Percentiles rank a stretch among this genome's conserved stretches.
Evolutionary conservation across 2,888 invertebrate species (phyloP).

Genomic region (Campaea margaritaria): DNA sequence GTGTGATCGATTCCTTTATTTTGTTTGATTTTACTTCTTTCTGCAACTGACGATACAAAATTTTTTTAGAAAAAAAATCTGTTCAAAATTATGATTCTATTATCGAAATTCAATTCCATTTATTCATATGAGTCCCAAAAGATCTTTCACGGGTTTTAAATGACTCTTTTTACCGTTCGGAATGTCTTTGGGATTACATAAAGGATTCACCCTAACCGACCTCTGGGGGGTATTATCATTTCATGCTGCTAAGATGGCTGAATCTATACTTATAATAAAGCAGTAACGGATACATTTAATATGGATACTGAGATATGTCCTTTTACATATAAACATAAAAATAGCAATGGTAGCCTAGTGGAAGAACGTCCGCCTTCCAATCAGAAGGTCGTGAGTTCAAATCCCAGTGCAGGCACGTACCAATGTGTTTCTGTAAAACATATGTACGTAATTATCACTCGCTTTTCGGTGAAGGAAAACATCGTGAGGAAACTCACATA

Average conservation of each 20-base stretch:
- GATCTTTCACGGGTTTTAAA: slow-evolving; percentile 23
- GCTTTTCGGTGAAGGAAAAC: too few relatives aligned
- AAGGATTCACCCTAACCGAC: slow-evolving; percentile 26
- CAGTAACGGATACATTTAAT: background rate
- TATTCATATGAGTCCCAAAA: slow-evolving; percentile 30
- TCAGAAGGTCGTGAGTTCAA: too few relatives aligned
- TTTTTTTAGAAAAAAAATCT: slow-evolving; percentile 1
- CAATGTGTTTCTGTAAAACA: too few relatives aligned
- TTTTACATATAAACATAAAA: too few relatives aligned
- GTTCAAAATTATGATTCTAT: slow-evolving; percentile 16
- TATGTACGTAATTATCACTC: too few relatives aligned
- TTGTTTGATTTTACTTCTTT: too few relatives aligned
- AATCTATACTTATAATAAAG: slow-evolving; percentile 7
- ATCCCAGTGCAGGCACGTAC: too few relatives aligned
- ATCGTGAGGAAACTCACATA: too few relatives aligned
- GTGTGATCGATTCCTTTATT: too few relatives aligned
- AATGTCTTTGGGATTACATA: slow-evolving; percentile 30
- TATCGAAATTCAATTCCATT: slow-evolving; percentile 27
- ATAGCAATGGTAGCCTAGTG: too few relatives aligned
- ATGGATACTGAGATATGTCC: too few relatives aligned
- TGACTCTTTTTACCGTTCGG: slow-evolving; percentile 23
- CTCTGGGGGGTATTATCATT: slow-evolving; percentile 19
- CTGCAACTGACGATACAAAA: background rate
- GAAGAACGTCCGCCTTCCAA: too few relatives aligned
- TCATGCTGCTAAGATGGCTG: slow-evolving; percentile 19